Conservation (phyloP, 2,113 vertebrate species). For the Pedetes capensis region DNA sequence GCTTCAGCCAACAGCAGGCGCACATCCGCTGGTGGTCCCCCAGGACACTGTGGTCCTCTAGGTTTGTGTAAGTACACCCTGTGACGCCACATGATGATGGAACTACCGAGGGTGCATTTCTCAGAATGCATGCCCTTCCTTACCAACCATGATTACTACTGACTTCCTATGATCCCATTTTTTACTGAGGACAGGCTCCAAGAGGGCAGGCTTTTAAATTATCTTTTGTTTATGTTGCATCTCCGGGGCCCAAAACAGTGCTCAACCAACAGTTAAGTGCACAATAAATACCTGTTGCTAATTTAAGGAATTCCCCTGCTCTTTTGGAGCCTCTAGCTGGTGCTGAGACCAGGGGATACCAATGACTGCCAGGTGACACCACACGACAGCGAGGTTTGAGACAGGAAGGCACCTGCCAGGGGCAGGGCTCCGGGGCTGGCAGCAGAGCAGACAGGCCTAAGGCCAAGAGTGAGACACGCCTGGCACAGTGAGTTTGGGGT, state of each 20-base stretch:
- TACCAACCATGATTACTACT: not conserved
- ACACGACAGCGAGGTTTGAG: not conserved
- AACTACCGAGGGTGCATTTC: not conserved
- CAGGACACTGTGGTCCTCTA: not conserved
- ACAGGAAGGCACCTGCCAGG: not conserved
- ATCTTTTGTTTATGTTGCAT: not conserved
- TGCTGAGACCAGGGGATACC: not conserved
- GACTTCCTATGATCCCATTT: not conserved
- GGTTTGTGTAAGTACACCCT: not conserved
- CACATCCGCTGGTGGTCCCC: too few species aligned
- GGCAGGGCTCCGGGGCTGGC: not conserved
- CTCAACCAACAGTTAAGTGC: not conserved
- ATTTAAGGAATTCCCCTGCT: not conserved
- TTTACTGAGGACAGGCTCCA: not conserved
- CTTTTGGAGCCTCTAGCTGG: not conserved
- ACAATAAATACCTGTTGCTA: not conserved
- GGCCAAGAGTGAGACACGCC: not conserved
- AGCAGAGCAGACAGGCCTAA: not conserved
- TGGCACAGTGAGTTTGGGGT: fast-evolving
- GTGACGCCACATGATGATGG: not conserved
- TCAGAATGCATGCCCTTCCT: not conserved
- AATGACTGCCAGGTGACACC: not conserved
- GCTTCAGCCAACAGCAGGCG: not conserved
- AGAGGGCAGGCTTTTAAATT: not conserved
- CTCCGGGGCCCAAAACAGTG: not conserved